Evolutionary conservation across 2,797 vertebrate species (phyloP), one percentile per base, ranked within the genome.

Genomic region (Pipistrellus pygmaeus): DNA sequence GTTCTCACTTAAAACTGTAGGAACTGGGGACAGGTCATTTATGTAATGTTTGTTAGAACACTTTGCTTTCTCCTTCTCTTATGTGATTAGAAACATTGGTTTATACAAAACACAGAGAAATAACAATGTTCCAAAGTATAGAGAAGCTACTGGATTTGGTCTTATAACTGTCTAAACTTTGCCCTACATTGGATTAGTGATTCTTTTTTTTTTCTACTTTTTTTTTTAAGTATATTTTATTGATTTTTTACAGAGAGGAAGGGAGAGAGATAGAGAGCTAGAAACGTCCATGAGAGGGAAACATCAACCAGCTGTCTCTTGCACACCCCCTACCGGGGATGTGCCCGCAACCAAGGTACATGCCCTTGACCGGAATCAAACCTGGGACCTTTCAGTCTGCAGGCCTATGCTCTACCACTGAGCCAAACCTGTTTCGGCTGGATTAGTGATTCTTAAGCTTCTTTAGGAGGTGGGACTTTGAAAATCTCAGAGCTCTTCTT

Each of bases 401-500:
- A 38, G 35, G 35, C 35, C 35, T 38, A 38, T 38, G 35, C 35
- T 38, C 35, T 38, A 38, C 35, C 35, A 38, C 35, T 38, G 35
- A 38, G 35, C 35, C 35, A 38, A 38, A 38, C 35, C 35, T 3
- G 35, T 38, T 38, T 38, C 35, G 4, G 35, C 35, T 69, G 27
- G 8, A 10, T 46, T 25, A 55, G 64, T 41, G 32, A 60, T 72
- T 68, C 6, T 72, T n/a, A 72, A 23, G 71, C 60, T 77, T 90
- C 44, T 89, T 85, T 8, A 78, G 60, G 55, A 78, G 38, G 17
- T 51, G 41, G 14, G 25, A 38, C 35, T 57, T 53, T 77, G 83
- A 75, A 85, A 87, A 81, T 51, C 25, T 95, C 77, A n/a, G 69
- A 68, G 46, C 11, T 69, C 30, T 95, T 85, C 62, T 66, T 80